These are phyloP conservation scores for Oscheius onirici DNA, from an alignment of 2,888 invertebrate genomes.

Conservation along the genomic window DNA sequence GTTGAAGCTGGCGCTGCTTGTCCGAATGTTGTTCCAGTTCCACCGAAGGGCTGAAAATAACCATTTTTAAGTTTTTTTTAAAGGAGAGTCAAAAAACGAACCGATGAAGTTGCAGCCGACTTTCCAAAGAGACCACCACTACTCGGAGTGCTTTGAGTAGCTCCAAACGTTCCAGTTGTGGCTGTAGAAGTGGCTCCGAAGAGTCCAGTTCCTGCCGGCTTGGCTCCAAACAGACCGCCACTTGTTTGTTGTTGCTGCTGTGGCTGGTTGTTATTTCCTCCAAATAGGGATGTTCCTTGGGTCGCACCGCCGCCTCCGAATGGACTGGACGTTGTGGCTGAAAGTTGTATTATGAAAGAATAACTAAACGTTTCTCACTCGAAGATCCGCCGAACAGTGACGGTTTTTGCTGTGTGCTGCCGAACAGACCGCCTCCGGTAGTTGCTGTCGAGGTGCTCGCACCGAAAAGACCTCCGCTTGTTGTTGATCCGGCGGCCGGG, in stretches of 20 bases:
- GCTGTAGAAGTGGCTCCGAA: constrained; percentile 1
- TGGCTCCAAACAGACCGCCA: constrained; percentile 40
- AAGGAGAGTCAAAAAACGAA: not conserved
- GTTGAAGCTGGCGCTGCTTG: constrained; percentile 53
- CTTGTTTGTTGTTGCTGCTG: constrained; percentile 17
- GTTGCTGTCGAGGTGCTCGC: constrained; percentile 30
- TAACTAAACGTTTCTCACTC: not conserved
- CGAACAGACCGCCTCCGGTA: constrained; percentile 68
- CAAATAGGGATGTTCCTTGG: constrained; percentile 47
- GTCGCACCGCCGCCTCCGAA: constrained; percentile 43
- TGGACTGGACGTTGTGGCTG: constrained; percentile 33
- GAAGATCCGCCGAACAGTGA: constrained; percentile 44
- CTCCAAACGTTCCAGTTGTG: constrained; percentile 9
- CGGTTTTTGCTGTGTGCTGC: constrained; percentile 35
- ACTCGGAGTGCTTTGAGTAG: not conserved
- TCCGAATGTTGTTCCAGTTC: constrained; percentile 37
- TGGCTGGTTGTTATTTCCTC: constrained; percentile 18
- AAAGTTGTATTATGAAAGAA: not conserved
- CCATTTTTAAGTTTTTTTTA: not conserved
- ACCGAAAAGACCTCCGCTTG: constrained; percentile 53
- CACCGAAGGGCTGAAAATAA: constrained; percentile 37
- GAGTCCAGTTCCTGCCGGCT: constrained; percentile 3
- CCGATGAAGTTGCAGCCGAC: not conserved
- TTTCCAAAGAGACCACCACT: constrained; percentile 13
- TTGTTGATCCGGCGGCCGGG: constrained; percentile 44